These are phyloP conservation scores for Octodonta nipae DNA, from an alignment of 2,888 invertebrate genomes.

Conservation along the genomic window DNA sequence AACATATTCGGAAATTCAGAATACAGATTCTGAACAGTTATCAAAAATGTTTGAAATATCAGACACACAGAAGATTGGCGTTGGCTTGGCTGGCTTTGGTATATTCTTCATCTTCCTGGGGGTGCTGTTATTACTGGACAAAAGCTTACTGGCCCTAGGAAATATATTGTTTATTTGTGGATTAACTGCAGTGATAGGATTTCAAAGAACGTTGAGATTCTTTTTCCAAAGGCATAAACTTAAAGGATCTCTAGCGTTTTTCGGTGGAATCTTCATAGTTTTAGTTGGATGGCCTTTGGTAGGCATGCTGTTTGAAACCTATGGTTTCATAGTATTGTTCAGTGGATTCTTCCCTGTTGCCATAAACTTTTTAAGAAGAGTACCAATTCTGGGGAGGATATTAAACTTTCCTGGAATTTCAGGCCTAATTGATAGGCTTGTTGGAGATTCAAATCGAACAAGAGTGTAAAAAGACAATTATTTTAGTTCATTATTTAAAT, in stretches of 20 bases:
- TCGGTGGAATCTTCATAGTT: constrained; percentile 85
- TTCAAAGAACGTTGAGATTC: constrained; percentile 88
- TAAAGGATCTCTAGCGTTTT: constrained; percentile 78
- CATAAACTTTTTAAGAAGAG: constrained; percentile 83
- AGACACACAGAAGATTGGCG: constrained; percentile 69
- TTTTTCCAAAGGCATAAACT: constrained; percentile 96
- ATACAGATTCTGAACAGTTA: too few relatives aligned
- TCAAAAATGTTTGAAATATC: constrained; percentile 1
- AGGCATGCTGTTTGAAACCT: constrained; percentile 92
- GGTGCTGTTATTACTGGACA: constrained; percentile 85
- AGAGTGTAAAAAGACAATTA: constrained; percentile 67
- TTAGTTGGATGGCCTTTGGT: constrained; percentile 89
- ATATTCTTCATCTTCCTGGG: constrained; percentile 90
- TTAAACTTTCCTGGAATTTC: constrained; percentile 82
- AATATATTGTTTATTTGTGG: constrained; percentile 97
- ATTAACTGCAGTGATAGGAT: constrained; percentile 88
- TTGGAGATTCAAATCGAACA: constrained; percentile 69
- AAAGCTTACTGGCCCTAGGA: constrained; percentile 94
- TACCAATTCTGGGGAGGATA: constrained; percentile 80
- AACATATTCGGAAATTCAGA: too few relatives aligned
- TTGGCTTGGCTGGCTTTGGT: constrained; percentile 92
- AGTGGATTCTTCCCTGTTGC: constrained; percentile 97
- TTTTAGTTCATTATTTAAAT: too few relatives aligned
- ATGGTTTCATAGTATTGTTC: constrained; percentile 82
- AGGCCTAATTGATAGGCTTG: constrained; percentile 68